Percentiles rank a stretch among this genome's conserved stretches.
Evolutionary conservation across 2,888 invertebrate genomes (phyloP).

Genomic region (Nephrotoma flavescens): DNA sequence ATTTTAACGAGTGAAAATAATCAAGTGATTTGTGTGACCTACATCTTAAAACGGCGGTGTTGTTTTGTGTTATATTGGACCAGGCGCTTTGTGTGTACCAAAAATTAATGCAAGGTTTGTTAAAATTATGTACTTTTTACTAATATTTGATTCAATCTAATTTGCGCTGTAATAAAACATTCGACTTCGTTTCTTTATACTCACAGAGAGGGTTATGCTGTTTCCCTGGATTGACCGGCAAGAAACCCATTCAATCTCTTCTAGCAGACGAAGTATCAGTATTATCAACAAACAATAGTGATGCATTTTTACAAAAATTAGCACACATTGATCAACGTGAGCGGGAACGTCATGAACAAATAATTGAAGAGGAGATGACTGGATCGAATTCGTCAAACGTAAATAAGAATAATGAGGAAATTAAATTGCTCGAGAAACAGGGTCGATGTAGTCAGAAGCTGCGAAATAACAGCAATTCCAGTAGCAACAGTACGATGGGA

Average conservation of each 20-base stretch:
- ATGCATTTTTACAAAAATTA: conserved; percentile 16
- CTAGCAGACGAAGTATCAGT: conserved; percentile 16
- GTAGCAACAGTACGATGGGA: conserved; percentile 9
- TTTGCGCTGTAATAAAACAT: not conserved
- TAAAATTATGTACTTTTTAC: not conserved
- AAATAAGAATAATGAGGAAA: conserved; percentile 14
- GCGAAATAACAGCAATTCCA: conserved; percentile 10
- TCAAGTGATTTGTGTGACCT: not conserved
- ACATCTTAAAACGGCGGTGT: not conserved
- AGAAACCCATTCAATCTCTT: conserved; percentile 15
- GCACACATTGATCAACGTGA: conserved; percentile 15
- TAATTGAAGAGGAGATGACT: conserved; percentile 7
- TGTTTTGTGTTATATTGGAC: not conserved
- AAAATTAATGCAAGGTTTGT: not conserved
- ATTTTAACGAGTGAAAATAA: not conserved
- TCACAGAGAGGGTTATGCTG: conserved; percentile 16
- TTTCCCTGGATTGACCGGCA: conserved; percentile 15
- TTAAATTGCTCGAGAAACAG: conserved; percentile 16
- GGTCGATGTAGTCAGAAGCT: conserved; percentile 16
- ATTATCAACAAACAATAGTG: conserved; percentile 17
- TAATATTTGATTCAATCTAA: not conserved
- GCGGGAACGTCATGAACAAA: conserved; percentile 12
- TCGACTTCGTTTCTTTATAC: not conserved
- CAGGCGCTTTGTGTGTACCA: not conserved
- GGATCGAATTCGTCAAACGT: not conserved